phyloP scores from a whole-genome alignment of 2,888 invertebrate species.

The Platycheirus albimanus region DNA sequence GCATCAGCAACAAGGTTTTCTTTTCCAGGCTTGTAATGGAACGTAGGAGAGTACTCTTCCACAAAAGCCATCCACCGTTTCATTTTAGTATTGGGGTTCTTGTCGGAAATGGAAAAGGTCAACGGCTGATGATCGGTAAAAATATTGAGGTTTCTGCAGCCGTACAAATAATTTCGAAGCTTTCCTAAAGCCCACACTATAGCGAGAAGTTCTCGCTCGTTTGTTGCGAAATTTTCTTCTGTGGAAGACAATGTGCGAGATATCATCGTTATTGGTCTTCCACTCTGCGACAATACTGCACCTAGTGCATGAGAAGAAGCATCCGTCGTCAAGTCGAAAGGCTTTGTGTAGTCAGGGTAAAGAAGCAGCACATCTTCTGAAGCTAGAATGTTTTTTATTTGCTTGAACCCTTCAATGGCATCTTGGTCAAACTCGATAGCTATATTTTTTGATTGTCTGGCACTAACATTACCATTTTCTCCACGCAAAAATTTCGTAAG shows the following conservation, averaged over 20 bases:
- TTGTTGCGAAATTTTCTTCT: conserved; percentile 74
- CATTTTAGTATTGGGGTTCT: conserved; percentile 33
- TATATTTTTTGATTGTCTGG: conserved; percentile 47
- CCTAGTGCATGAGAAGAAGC: conserved; percentile 49
- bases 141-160: conserved; percentile 70
- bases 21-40: conserved; percentile 19
- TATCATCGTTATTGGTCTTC: conserved; percentile 58
- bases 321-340: conserved; percentile 57
- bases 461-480: conserved; percentile 49
- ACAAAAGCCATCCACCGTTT: conserved; percentile 38
- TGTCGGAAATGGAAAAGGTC: conserved; percentile 35
- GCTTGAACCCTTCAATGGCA: conserved; percentile 41
- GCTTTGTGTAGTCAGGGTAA: conserved; percentile 46
- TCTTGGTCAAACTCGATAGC: conserved; percentile 40
- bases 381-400: conserved; percentile 38
- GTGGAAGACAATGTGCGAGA: conserved; percentile 48
- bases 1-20: conserved; percentile 32
- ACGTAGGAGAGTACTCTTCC: conserved; percentile 31
- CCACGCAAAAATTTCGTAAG: conserved; percentile 44
- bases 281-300: conserved; percentile 60
- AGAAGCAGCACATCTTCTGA: no score
- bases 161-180: conserved; percentile 79
- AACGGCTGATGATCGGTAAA: conserved; percentile 44
- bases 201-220: conserved; percentile 79
- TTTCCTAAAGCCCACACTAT: conserved; percentile 79